These are phyloP conservation scores for Homarus americanus DNA, from an alignment of 1,140 invertebrate species.

Conservation along the genomic window DNA sequence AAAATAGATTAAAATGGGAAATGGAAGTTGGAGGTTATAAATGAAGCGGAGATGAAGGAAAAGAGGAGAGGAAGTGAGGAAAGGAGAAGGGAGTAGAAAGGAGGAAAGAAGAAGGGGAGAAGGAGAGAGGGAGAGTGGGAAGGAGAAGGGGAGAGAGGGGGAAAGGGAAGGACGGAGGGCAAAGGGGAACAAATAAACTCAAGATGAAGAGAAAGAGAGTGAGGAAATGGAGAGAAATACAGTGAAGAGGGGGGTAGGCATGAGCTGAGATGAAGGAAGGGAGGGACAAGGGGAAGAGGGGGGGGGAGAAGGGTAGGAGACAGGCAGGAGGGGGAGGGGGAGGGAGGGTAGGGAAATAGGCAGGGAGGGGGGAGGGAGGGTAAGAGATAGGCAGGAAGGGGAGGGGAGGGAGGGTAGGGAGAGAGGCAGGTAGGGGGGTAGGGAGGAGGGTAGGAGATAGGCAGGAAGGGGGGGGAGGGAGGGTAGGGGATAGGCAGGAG, in stretches of 20 bases:
- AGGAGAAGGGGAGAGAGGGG: neutral
- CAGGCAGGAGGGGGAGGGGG: neutral
- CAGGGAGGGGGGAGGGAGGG: too few species aligned
- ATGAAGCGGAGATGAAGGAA: too few species aligned
- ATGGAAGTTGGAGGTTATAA: too few species aligned
- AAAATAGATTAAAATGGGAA: too few species aligned
- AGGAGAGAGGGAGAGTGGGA: neutral
- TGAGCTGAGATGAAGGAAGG: too few species aligned
- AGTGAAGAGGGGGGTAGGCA: neutral
- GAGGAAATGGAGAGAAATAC: too few species aligned
- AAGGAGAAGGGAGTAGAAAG: neutral
- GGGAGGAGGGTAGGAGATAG: too few species aligned
- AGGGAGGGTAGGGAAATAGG: neutral
- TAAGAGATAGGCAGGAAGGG: neutral
- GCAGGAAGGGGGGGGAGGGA: slow-evolving; percentile 10
- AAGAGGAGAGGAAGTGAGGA: neutral
- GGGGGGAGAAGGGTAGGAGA: neutral
- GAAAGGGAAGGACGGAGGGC: too few species aligned
- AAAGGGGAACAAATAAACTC: too few species aligned
- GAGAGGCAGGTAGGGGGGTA: too few species aligned
- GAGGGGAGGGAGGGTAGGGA: slow-evolving; percentile 19
- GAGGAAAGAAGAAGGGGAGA: neutral
- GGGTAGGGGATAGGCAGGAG: neutral
- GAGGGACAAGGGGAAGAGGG: neutral
- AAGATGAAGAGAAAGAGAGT: neutral